Evolutionary conservation across 2,888 invertebrate genomes (phyloP).

Genomic region (Crioceris asparagi): DNA sequence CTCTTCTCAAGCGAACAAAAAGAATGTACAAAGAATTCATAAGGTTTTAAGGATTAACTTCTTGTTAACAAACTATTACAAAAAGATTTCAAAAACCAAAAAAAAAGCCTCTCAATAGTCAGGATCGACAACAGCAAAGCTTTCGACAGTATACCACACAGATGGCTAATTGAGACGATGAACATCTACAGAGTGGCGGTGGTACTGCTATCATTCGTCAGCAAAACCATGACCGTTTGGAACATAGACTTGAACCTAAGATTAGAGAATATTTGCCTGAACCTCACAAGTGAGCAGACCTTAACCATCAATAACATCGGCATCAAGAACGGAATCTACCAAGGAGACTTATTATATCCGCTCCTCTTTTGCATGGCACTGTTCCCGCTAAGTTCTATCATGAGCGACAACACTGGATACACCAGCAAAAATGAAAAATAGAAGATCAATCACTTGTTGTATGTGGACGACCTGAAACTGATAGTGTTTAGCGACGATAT

Average conservation of each 20-base stretch:
- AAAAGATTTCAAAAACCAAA: not conserved
- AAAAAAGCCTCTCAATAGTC: conserved; percentile 2
- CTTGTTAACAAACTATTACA: not conserved
- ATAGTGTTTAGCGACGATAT: not conserved
- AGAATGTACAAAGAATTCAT: not conserved
- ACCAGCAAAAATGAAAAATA: not conserved
- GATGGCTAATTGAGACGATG: conserved; percentile 2
- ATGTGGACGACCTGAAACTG: too few relatives aligned
- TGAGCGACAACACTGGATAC: too few relatives aligned
- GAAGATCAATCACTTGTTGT: not conserved
- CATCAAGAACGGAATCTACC: conserved; percentile 2
- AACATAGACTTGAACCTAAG: too few relatives aligned
- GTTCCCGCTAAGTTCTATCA: conserved; percentile 1
- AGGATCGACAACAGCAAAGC: conserved; percentile 1
- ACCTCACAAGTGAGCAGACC: too few relatives aligned
- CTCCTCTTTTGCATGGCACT: conserved; percentile 3
- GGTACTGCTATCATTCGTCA: not conserved
- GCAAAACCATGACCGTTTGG: too few relatives aligned
- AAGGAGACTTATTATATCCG: conserved; percentile 1
- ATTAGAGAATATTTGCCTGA: too few relatives aligned
- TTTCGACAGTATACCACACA: conserved; percentile 2
- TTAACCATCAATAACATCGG: conserved; percentile 1
- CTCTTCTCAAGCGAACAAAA: not conserved
- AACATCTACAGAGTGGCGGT: not conserved
- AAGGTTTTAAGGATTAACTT: too few relatives aligned